A percentile compares a stretch with the other conserved stretches of the same genome.
Evolutionary conservation across 2,888 invertebrate genomes (phyloP).

Genomic region (Dicyrtomina minuta): DNA sequence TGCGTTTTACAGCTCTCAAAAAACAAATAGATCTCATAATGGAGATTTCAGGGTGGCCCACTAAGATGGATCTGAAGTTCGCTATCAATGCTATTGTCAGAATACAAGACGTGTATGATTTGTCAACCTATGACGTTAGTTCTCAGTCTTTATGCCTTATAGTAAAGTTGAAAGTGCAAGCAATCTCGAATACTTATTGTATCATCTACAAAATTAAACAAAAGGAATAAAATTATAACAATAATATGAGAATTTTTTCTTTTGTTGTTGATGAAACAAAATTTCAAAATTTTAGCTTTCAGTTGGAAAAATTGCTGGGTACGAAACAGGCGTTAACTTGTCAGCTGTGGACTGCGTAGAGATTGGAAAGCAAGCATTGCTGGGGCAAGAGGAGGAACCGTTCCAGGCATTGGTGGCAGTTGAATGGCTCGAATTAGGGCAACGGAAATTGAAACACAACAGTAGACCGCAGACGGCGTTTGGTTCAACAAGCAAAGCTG

Average conservation of each 20-base stretch:
- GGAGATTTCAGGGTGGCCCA: slow-evolving; percentile 11
- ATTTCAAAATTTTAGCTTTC: no score
- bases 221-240: no score
- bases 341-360: slow-evolving; percentile 20
- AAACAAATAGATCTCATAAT: not conserved
- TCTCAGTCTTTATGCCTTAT: no score
- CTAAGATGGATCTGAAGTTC: not conserved
- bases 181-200: no score
- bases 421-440: slow-evolving; percentile 34
- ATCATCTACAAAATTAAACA: no score
- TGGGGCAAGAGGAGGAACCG: not conserved
- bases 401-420: slow-evolving; percentile 11
- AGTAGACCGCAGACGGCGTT: no score
- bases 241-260: no score
- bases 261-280: no score
- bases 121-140: slow-evolving; percentile 9
- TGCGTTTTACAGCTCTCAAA: not conserved
- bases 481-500: no score
- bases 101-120: slow-evolving; percentile 10
- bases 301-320: slow-evolving; percentile 18
- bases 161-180: no score
- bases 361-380: slow-evolving; percentile 25
- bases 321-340: slow-evolving; percentile 8
- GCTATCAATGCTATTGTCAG: not conserved
- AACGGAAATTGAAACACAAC: no score